Base-by-base conservation (phyloP, 1,140 invertebrate genomes). In the Micrasema longulum region DNA sequence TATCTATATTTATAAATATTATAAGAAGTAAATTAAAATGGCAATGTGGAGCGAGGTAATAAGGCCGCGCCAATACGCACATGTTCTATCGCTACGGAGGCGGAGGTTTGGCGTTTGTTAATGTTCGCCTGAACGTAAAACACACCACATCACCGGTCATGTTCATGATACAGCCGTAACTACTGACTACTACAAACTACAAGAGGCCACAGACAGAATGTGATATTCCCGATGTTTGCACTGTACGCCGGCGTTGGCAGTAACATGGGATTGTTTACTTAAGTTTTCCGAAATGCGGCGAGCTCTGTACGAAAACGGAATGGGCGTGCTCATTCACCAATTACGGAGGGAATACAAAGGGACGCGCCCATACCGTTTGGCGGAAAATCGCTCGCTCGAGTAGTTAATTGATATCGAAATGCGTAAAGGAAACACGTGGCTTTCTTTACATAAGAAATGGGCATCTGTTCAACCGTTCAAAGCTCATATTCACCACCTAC, bases 281-380 rank as follows among this genome's bases (percentile, higher is more conserved):
- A 38, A 60, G 55, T 60, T 60, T 53, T 43, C 55, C 55, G 55
- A 60, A 60, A 60, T 43, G 36, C 36, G 55, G 14, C 36, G 16
- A 20, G 52, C 2, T 22, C 41, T n/a, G 9, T 12, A 18, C 53
- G 35, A 53, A 53, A 20, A 31, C 55, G 55, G 55, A 38, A 38
- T 38, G 35, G 60, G 60, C 43, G 41, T 26, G 60, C 47, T 64
- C 43, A 45, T 64, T 47, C 38, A 47, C 10, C 60, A 64, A 64
- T 64, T 64, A 64, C 18, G 9, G 22, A 41, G 38, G 41, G 41
- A 14, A 41, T 31, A 18, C 26, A 26, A 47, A 31, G 55, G 43
- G 60, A 11, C 60, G 60, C 60, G 60, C 60, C 60, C 43, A 64
- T 47, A 47, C 35, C 18, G 20, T 64, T 64, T 16, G 60, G n/a